Evolutionary conservation across 2,888 invertebrate genomes (phyloP).

Genomic region (Prenolepis imparis): DNA sequence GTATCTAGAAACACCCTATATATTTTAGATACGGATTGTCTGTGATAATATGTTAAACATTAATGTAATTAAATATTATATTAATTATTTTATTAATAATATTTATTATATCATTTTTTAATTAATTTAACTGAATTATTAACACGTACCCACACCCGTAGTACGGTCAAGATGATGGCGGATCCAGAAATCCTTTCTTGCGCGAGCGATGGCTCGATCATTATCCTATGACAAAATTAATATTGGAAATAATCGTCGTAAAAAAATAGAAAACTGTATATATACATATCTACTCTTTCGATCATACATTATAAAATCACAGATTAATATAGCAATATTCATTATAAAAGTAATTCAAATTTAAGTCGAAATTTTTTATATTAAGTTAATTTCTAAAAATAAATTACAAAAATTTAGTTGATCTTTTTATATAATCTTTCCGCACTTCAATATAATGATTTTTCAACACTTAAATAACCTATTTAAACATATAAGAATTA

Average conservation of each 20-base stretch:
- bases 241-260: background rate
- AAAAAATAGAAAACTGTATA: background rate
- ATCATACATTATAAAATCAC: background rate
- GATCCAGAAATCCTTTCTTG: slow-evolving; percentile 90
- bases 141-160: slow-evolving; percentile 88
- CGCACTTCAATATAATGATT: no score
- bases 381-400: no score
- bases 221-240: slow-evolving; percentile 79
- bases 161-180: slow-evolving; percentile 91
- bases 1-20: no score
- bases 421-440: no score
- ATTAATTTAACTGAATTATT: background rate
- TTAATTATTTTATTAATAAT: slow-evolving; percentile 34
- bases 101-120: background rate
- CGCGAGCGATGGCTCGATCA: slow-evolving; percentile 84
- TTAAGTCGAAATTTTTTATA: no score
- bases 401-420: no score
- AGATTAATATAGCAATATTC: background rate
- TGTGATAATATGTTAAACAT: background rate
- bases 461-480: no score
- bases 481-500: no score
- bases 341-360: no score
- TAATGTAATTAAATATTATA: background rate
- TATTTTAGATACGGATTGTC: background rate
- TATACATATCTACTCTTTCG: no score